These are phyloP conservation scores for Petrocephalus microphthalmus DNA, from an alignment of 2,113 vertebrate genomes.

Conservation along the genomic window DNA sequence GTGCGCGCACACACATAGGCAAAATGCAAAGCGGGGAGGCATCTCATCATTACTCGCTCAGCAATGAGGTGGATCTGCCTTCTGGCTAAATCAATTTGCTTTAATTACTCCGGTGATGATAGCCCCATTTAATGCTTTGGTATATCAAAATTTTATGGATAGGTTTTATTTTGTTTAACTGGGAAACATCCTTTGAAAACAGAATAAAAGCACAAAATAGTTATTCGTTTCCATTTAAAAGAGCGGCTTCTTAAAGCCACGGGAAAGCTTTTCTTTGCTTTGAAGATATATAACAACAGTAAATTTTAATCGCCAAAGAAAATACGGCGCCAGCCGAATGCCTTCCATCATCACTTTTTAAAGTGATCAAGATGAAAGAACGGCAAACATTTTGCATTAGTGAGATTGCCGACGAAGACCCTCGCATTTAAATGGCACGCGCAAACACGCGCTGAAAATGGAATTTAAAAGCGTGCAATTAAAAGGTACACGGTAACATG, in stretches of 20 bases:
- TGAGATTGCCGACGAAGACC: not conserved
- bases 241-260: not conserved
- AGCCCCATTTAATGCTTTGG: not conserved
- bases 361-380: not conserved
- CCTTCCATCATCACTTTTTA: not conserved
- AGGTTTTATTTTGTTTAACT: not conserved
- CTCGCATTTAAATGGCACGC: not conserved
- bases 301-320: not conserved
- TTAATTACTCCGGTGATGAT: not conserved
- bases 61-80: not conserved
- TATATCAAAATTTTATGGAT: not conserved
- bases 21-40: not conserved
- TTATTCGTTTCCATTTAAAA: not conserved
- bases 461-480: not conserved
- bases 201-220: not conserved
- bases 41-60: not conserved
- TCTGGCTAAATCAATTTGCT: not conserved
- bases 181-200: not conserved
- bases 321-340: not conserved
- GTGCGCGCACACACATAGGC: slow-evolving; percentile 10
- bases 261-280: not conserved
- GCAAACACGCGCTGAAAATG: not conserved
- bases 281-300: not conserved
- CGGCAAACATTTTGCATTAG: not conserved
- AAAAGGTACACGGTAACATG: not conserved